Conservation (phyloP, 92 coral and sea anemone genomes). For the Bergia sp. region DNA sequence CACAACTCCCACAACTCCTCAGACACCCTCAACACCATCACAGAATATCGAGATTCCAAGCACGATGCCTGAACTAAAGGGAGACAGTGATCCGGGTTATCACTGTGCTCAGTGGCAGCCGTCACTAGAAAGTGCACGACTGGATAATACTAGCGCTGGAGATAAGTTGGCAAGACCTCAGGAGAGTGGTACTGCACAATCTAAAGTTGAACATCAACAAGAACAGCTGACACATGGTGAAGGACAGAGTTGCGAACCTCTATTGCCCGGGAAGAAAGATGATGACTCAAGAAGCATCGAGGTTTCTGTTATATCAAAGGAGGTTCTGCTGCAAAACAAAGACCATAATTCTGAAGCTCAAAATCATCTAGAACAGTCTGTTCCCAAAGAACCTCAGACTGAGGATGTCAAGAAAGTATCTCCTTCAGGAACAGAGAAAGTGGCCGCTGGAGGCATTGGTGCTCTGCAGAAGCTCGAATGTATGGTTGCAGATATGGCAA, state of each 20-base stretch:
- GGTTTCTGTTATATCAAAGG: background rate
- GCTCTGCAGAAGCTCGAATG: constrained; percentile 94
- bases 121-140: background rate
- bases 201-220: background rate
- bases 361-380: constrained; percentile 1
- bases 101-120: constrained; percentile 36
- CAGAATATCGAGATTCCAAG: constrained; percentile 9
- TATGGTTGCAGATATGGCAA: constrained; percentile 99
- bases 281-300: background rate
- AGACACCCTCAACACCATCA: constrained; percentile 42
- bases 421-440: constrained; percentile 43
- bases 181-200: background rate
- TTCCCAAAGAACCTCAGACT: constrained; percentile 32
- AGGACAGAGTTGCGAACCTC: background rate
- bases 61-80: constrained; percentile 23
- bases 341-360: background rate
- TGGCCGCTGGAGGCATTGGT: constrained; percentile 50
- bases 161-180: background rate
- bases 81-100: constrained; percentile 4
- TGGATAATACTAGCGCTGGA: background rate
- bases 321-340: constrained; percentile 2
- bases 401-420: constrained; percentile 43
- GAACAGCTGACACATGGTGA: background rate
- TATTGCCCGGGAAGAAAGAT: background rate
- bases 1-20: constrained; percentile 48